Percentiles rank a stretch among this genome's conserved stretches.
Conservation (phyloP, 2,888 invertebrate genomes). For the Blastobasis adustella region DNA sequence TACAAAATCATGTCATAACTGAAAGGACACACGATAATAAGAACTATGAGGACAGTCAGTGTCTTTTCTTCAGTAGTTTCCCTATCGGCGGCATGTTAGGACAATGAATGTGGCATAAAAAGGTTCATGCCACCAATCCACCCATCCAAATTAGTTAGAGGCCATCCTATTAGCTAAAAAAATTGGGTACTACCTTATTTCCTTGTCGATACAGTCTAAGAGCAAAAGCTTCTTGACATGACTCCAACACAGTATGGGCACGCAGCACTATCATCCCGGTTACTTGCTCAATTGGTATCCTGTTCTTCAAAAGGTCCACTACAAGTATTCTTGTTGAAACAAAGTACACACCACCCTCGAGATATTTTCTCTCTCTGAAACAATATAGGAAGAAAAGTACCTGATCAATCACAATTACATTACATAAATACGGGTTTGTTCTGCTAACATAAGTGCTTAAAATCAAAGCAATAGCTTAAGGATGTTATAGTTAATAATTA, state of each 20-base stretch:
- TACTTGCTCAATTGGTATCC: slow-evolving; percentile 90
- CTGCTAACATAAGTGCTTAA: background rate
- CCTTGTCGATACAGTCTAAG: slow-evolving; percentile 91
- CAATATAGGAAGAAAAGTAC: background rate
- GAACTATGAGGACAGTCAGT: too few species aligned
- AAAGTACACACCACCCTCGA: slow-evolving; percentile 95
- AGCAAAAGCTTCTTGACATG: slow-evolving; percentile 96
- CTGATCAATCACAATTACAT: background rate
- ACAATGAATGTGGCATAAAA: too few species aligned
- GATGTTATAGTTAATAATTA: too few species aligned
- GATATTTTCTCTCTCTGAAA: slow-evolving; percentile 84
- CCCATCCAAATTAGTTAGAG: too few species aligned
- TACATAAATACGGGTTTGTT: background rate
- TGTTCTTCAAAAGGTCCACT: slow-evolving; percentile 93
- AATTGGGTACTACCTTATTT: slow-evolving; percentile 80
- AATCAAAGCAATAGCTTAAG: too few species aligned
- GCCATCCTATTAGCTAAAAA: too few species aligned
- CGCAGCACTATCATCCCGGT: slow-evolving; percentile 93
- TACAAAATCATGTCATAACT: too few species aligned
- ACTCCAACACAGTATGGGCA: slow-evolving; percentile 91
- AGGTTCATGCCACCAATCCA: too few species aligned
- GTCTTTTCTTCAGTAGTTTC: too few species aligned
- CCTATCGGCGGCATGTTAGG: too few species aligned
- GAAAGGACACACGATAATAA: too few species aligned
- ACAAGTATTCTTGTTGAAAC: slow-evolving; percentile 95